phyloP scores from a whole-genome alignment of 2,888 invertebrate genomes.

The Timema podura region DNA sequence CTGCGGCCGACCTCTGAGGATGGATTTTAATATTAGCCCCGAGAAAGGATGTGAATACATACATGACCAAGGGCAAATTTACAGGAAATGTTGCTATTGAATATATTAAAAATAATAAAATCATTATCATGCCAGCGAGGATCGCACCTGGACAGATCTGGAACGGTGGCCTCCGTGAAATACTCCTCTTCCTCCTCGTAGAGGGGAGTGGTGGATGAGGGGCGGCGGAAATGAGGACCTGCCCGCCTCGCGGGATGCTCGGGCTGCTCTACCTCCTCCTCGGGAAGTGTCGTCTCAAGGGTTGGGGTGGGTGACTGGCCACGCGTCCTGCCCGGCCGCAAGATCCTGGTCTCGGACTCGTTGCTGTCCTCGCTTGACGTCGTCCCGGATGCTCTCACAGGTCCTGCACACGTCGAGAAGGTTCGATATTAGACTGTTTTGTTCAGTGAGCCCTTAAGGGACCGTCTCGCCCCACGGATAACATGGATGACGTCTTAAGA shows the following conservation, averaged over 20 bases:
- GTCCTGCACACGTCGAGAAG: too few relatives aligned
- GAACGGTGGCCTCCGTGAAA: not conserved
- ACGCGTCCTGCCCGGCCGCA: slow-evolving; percentile 39
- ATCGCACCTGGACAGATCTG: slow-evolving; percentile 13
- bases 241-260: slow-evolving; percentile 17
- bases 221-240: slow-evolving; percentile 5
- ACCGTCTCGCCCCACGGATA: too few relatives aligned
- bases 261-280: slow-evolving; percentile 16
- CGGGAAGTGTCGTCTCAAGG: slow-evolving; percentile 15
- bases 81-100: too few relatives aligned
- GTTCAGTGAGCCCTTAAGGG: too few relatives aligned
- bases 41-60: not conserved
- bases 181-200: slow-evolving; percentile 23
- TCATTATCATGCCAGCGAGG: not conserved
- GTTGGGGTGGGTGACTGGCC: slow-evolving; percentile 38
- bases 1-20: not conserved
- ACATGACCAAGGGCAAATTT: too few relatives aligned
- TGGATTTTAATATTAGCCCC: not conserved
- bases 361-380: slow-evolving; percentile 38
- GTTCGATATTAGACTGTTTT: too few relatives aligned
- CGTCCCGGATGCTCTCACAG: not conserved
- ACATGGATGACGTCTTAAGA: too few relatives aligned
- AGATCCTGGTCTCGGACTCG: slow-evolving; percentile 31
- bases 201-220: slow-evolving; percentile 5
- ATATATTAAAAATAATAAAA: too few relatives aligned